Conservation (phyloP, 2,113 vertebrate genomes). For the Anolis carolinensis region DNA sequence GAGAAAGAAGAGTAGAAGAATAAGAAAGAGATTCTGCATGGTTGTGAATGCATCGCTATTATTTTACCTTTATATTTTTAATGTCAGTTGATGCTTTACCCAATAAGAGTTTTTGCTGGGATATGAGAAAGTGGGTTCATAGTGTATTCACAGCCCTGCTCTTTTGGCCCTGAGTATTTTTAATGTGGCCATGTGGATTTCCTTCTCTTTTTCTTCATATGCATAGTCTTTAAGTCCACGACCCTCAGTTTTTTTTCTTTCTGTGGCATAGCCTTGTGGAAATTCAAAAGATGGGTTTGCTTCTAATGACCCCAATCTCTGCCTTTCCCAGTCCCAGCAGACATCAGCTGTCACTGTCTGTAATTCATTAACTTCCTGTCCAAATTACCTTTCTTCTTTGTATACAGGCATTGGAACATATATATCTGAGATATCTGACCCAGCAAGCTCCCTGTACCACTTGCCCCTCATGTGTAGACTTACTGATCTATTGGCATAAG, state of each 20-base stretch:
- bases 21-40: too few relatives aligned
- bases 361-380: neutral
- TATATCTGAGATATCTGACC: neutral
- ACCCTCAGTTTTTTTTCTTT: neutral
- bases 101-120: neutral
- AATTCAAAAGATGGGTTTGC: too few relatives aligned
- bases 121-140: neutral
- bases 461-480: neutral
- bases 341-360: too few relatives aligned
- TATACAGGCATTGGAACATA: neutral
- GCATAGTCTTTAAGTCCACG: neutral
- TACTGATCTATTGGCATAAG: neutral
- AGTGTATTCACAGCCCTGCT: neutral
- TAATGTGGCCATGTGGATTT: neutral
- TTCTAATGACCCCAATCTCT: neutral
- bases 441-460: neutral
- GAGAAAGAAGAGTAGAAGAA: neutral
- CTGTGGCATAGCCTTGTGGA: neutral
- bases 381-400: neutral
- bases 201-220: neutral
- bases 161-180: too few relatives aligned
- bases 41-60: neutral
- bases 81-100: neutral
- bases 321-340: neutral
- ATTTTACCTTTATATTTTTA: neutral